Base-by-base conservation (phyloP, 2,888 invertebrate species). In the Ochropacha duplaris region DNA sequence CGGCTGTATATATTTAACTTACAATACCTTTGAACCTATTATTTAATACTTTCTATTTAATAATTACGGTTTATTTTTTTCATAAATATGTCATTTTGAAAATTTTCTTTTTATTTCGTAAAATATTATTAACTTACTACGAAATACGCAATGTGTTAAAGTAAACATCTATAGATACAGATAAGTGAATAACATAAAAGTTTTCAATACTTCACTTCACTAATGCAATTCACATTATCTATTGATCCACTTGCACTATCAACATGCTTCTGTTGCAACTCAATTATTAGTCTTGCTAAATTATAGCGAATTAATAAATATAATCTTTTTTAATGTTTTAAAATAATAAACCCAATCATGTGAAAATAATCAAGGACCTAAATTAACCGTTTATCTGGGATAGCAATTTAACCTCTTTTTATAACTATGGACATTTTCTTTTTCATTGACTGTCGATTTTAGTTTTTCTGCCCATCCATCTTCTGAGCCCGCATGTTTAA, bases 161-260 rank as follows among this genome's bases (percentile, higher is more conserved):
- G n/a, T 19, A 44, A 6, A 44, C 39, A 44, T 19, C 19, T n/a
- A 44, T n/a, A n/a, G n/a, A 44, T 81, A n/a, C 77, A 73, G 81
- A 78, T 84, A 83, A 81, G 74, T 74, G 66, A 74, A 81, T 77
- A 76, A 77, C 69, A 78, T 76, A 72, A 69, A n/a, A 66, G 69
- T 76, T 74, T 73, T 71, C 70, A 66, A 65, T 64, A 64, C 50
- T 58, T 54, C 65, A 72, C 61, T 73, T 60, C 60, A 72, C 56
- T 51, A 39, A 4, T 61, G 57, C 59, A 58, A 60, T 69, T 69
- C 60, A 57, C 66, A 52, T 52, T 66, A 66, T 64, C 58, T 55
- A 65, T 67, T 62, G 64, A 69, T 67, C 66, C 62, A 66, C 65
- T 57, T 69, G 57, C 19, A 24, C 36, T 24, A 34, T 55, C 31